Base-by-base conservation (phyloP, 2,113 vertebrate species). In the Vidua macroura region DNA sequence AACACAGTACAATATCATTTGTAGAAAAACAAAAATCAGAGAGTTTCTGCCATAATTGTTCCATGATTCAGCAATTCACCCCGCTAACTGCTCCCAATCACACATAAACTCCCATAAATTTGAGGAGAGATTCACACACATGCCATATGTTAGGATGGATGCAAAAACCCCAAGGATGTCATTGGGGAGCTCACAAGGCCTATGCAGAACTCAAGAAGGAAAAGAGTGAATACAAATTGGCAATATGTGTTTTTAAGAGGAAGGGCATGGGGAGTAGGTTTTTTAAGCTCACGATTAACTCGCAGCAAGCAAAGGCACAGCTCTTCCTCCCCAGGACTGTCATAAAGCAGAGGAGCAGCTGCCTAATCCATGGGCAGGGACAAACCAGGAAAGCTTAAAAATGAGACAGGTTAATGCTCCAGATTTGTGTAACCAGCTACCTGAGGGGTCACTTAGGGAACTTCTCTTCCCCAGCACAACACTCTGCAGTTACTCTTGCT, bases 71-170 rank as follows among this genome's bases (percentile, higher is more conserved):
- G 97, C 96, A 96, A 66, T 41, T 93, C 93, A 96, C 51, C 56
- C 92, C 25, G 79, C 92, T 97, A 96, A 97, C 91, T 96, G 96
- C 94, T 97, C 96, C 97, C 96, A 96, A 3, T 35, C 89, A 94
- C 79, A 97, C 59, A 97, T 62, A 93, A 95, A 93, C 79, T 94
- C 86, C 80, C 91, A 95, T 95, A 96, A 96, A 96, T 96, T 83
- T 96, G 91, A 91, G 80, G 92, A 96, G 80, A 89, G 89, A 80
- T 82, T 96, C 94, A 89, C 78, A 83, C 83, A 84, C 81, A 68
- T 84, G 80, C 96, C 97, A 97, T 97, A 97, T 98, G 96, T 94
- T 95, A 96, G 74, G 75, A 95, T 88, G 94, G 96, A 97, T 93
- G 64, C 89, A 96, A 51, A 59, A 44, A 55, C 81, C 86, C 78